Evolutionary conservation across 2,888 invertebrate species (phyloP), one percentile per base, ranked within the genome.

Genomic region (Spisula solida): DNA sequence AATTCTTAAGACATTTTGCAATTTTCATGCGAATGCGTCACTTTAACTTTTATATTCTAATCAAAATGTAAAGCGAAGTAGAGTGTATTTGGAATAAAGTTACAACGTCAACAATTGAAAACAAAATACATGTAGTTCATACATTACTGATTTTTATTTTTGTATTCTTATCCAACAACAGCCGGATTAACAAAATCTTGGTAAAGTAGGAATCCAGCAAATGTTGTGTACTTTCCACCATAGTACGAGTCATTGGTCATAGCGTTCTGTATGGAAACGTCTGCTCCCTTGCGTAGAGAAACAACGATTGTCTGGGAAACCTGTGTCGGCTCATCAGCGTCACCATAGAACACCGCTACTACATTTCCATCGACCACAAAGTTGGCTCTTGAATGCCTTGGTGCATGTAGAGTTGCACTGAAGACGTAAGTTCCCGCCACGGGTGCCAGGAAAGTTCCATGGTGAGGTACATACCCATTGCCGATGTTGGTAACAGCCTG

Each of bases 161-260:
- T 20, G 18, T n/a, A 56, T 25, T 29, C 16, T 82, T 60, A 82
- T 34, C 82, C 82, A 56, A 82, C 34, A 60, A 60, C 14, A 41
- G 82, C 20, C 20, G 18, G 12, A 18, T n/a, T 31, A 56, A 25
- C 12, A 2, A 29, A 16, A 55, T 82, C 20, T 47, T 82, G 41
- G 66, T 66, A 82, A 41, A 82, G 34, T 47, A 82, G n/a, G 66
- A 82, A 82, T 16, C 82, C 82, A 66, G 56, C 5, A 25, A 82
- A 82, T 25, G 82, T 66, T 34, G 66, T 66, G 47, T 82, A 82
- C 4, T 14, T 34, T 4, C n/a, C 41, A 47, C 82, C 82, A 60
- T 41, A 41, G 29, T 66, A 66, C 20, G 47, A 56, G 14, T 56
- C 16, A n/a, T 82, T 66, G 4, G 47, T 4, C 0, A 47, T n/a